A percentile compares a stretch with the other conserved stretches of the same genome.
These are phyloP conservation scores for Otocyon megalotis DNA, from an alignment of 2,113 vertebrate species.

Conservation along the genomic window DNA sequence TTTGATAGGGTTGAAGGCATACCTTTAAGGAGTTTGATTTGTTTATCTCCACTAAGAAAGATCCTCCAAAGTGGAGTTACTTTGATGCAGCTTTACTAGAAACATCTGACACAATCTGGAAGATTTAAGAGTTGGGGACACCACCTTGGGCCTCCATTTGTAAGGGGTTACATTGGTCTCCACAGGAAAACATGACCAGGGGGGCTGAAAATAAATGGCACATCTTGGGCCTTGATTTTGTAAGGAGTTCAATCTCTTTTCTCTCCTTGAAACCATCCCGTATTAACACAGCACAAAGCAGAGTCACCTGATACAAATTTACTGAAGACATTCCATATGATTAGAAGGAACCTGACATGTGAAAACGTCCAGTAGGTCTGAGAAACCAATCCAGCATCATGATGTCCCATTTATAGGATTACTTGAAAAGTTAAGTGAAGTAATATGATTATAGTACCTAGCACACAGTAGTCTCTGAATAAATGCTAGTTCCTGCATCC, in stretches of 20 bases:
- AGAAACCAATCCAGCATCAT: background rate
- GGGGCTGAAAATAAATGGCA: background rate
- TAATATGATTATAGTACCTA: background rate
- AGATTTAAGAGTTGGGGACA: background rate
- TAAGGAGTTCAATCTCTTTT: background rate
- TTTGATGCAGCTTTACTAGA: background rate
- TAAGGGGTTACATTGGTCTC: background rate
- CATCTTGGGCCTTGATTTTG: background rate
- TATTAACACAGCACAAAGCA: background rate
- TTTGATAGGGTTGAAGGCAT: background rate
- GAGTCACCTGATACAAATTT: background rate
- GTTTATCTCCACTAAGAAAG: background rate
- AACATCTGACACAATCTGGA: background rate
- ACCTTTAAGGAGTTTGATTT: background rate
- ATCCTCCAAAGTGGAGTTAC: background rate
- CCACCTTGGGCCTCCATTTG: background rate
- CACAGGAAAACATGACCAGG: background rate
- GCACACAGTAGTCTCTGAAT: background rate
- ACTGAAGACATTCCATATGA: background rate
- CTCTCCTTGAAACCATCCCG: background rate
- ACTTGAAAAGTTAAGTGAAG: background rate
- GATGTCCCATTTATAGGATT: background rate
- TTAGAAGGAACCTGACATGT: background rate
- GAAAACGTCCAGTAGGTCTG: background rate
- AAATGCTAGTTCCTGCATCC: background rate